A percentile compares a stretch with the other conserved stretches of the same genome.
Conservation (phyloP, 2,797 vertebrate genomes). For the Alectoris magna region DNA sequence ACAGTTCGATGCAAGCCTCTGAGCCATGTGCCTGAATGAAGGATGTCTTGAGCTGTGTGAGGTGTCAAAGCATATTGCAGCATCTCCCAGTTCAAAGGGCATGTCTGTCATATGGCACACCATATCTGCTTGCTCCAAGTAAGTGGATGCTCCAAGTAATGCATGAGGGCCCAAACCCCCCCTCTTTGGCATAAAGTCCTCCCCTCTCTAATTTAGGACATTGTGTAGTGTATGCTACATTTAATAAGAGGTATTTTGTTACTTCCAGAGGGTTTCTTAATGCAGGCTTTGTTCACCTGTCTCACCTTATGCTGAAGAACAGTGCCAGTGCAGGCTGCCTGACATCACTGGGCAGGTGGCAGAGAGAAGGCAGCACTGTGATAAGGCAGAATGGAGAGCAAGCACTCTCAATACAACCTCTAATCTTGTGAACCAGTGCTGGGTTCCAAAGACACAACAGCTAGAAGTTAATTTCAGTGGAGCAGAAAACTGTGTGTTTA, state of each 20-base stretch:
- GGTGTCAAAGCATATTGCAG: neutral
- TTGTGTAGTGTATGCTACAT: neutral
- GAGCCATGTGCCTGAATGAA: neutral
- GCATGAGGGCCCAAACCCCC: neutral
- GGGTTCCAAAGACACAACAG: neutral
- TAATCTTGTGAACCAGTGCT: neutral
- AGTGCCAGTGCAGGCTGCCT: neutral
- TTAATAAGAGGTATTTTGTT: neutral
- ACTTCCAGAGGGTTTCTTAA: neutral
- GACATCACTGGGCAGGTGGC: neutral
- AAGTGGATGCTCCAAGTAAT: neutral
- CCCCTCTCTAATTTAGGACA: neutral
- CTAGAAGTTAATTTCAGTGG: neutral
- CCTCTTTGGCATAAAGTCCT: fast-evolving
- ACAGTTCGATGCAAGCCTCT: neutral
- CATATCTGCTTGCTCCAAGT: too few relatives aligned
- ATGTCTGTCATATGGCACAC: neutral
- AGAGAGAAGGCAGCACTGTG: neutral
- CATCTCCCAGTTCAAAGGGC: neutral
- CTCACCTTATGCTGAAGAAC: neutral
- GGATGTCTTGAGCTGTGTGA: neutral
- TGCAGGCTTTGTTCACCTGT: neutral
- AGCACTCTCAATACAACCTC: neutral
- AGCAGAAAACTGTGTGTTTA: neutral
- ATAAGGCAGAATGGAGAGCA: neutral